These are phyloP conservation scores for Thecophora atra DNA, from an alignment of 2,888 invertebrate species.

Conservation along the genomic window DNA sequence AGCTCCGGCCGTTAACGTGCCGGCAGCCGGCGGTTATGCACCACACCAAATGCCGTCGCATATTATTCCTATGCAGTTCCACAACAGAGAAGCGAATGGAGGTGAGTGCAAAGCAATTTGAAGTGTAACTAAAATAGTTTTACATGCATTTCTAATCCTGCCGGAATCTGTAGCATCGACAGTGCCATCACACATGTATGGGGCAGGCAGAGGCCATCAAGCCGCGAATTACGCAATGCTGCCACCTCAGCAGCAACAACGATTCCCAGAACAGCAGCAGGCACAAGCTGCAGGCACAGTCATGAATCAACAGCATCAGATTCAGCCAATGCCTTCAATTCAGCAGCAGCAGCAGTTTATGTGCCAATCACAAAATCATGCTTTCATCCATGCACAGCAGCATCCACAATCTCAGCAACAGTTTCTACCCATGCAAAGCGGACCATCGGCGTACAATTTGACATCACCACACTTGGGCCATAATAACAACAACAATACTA, in stretches of 20 bases:
- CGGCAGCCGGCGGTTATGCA: slow-evolving; percentile 31
- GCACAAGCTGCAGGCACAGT: slow-evolving; percentile 43
- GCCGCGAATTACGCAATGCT: slow-evolving; percentile 42
- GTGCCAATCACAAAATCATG: slow-evolving; percentile 46
- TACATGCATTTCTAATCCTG: slow-evolving; percentile 20
- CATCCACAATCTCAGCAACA: slow-evolving; percentile 41
- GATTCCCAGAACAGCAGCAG: slow-evolving; percentile 46
- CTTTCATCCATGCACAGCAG: slow-evolving; percentile 45
- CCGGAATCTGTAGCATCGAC: slow-evolving; percentile 21
- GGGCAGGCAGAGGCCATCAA: slow-evolving; percentile 40
- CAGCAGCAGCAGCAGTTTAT: slow-evolving; percentile 44
- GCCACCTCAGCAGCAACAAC: slow-evolving; percentile 43
- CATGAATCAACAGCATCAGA: slow-evolving; percentile 44
- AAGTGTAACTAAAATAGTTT: not conserved
- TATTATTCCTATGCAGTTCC: slow-evolving; percentile 58
- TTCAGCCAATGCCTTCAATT: slow-evolving; percentile 41
- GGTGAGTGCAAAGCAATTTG: not conserved
- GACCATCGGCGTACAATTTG: slow-evolving; percentile 32
- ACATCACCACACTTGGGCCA: slow-evolving; percentile 14
- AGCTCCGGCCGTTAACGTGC: slow-evolving; percentile 27
- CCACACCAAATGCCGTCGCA: slow-evolving; percentile 15
- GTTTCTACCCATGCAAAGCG: slow-evolving; percentile 39
- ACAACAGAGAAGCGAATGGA: slow-evolving; percentile 54
- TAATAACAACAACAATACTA: slow-evolving; percentile 18
- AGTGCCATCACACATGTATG: slow-evolving; percentile 40